phyloP scores from a whole-genome alignment of 2,797 vertebrate genomes.

The Enteromius afrohamiltoni region DNA sequence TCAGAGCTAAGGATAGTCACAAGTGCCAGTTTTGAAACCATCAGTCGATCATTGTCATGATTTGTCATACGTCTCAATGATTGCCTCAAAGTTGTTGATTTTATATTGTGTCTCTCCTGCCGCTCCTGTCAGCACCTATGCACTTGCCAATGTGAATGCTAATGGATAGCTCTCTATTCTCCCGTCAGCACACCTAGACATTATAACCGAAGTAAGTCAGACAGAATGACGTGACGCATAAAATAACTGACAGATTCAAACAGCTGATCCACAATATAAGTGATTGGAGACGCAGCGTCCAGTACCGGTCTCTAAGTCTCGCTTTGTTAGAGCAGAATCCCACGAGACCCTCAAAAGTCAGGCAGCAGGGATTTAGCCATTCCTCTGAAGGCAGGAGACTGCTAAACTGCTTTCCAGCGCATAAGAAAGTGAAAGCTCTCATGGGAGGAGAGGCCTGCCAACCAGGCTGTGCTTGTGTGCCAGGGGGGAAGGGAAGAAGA shows the following conservation, averaged over 20 bases:
- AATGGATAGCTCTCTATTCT: not conserved
- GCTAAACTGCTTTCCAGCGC: constrained; percentile 17
- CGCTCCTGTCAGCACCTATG: not conserved
- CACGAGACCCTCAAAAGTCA: constrained; percentile 37
- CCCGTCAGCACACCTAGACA: not conserved
- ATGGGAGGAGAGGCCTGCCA: constrained; percentile 17
- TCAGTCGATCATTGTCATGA: constrained; percentile 1
- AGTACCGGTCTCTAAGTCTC: not conserved
- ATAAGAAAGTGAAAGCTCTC: constrained; percentile 29
- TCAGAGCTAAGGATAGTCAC: not conserved
- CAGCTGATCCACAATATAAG: constrained; percentile 12
- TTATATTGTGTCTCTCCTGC: not conserved
- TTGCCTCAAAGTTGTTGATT: not conserved
- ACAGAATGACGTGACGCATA: no score
- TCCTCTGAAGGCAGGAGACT: constrained; percentile 22
- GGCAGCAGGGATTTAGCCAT: constrained; percentile 22
- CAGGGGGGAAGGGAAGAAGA: not conserved
- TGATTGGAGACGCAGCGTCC: not conserved
- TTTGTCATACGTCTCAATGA: not conserved
- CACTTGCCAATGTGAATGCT: not conserved
- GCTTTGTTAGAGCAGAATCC: constrained; percentile 32
- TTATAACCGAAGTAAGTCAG: no score
- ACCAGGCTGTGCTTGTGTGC: not conserved
- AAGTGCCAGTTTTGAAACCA: not conserved
- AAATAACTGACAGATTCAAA: constrained; percentile 28